A percentile compares a stretch with the other conserved stretches of the same genome.
Conservation (phyloP, 2,888 invertebrate genomes). For the Orthosia cruda region DNA sequence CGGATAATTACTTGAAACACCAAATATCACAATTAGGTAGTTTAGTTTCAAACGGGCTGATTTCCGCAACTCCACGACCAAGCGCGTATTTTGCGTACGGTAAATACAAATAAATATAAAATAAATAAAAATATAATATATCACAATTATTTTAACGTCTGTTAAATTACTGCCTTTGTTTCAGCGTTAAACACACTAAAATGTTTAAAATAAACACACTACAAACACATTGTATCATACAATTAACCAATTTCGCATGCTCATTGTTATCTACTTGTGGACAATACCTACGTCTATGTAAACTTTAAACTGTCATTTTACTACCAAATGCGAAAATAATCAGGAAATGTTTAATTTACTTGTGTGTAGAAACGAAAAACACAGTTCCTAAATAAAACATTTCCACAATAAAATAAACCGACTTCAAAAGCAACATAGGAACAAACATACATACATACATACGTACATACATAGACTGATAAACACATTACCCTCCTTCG, state of each 20-base stretch:
- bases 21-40: slow-evolving; percentile 1
- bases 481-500: too few species aligned
- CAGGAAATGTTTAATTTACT: neutral
- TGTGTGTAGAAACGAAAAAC: neutral
- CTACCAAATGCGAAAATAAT: neutral
- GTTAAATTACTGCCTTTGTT: too few species aligned
- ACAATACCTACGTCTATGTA: neutral
- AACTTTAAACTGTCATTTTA: neutral
- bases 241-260: slow-evolving; percentile 3
- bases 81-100: too few species aligned
- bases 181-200: neutral
- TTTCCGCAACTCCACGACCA: too few species aligned
- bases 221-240: neutral
- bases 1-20: neutral
- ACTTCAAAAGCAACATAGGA: too few species aligned
- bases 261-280: slow-evolving; percentile 19
- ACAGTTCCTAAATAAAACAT: neutral
- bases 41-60: too few species aligned
- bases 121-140: too few species aligned
- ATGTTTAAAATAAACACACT: neutral
- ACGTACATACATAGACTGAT: too few species aligned
- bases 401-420: too few species aligned
- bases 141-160: too few species aligned
- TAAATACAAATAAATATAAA: too few species aligned
- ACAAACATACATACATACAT: too few species aligned